A percentile compares a stretch with the other conserved stretches of the same genome.
Conservation (phyloP, 2,888 invertebrate species). For the Mimachlamys varia region DNA sequence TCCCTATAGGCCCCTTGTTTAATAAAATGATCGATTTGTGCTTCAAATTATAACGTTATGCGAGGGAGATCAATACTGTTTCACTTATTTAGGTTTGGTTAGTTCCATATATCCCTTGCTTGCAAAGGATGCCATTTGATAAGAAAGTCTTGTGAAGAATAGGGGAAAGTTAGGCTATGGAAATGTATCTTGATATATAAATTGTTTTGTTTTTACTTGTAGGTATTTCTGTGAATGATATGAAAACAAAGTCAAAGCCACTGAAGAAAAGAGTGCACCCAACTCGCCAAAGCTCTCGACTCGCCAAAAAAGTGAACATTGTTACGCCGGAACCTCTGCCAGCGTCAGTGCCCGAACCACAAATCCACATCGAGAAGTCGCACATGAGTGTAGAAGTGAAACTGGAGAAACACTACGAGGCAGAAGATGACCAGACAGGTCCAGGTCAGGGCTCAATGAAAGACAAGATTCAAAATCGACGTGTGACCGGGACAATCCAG, state of each 20-base stretch:
- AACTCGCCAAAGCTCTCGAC: neutral
- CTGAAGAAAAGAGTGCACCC: constrained; percentile 22
- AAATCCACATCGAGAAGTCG: neutral
- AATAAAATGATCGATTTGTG: neutral
- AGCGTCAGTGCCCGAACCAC: neutral
- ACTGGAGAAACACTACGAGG: neutral
- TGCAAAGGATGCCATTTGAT: too few relatives aligned
- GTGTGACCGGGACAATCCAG: neutral
- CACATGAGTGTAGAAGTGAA: neutral
- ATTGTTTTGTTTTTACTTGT: neutral
- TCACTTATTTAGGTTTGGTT: too few relatives aligned
- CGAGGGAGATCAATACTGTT: too few relatives aligned
- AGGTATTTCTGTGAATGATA: constrained; percentile 16
- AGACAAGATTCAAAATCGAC: neutral
- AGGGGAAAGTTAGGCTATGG: neutral
- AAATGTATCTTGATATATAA: neutral
- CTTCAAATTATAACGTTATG: neutral
- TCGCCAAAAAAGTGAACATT: neutral
- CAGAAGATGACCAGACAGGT: neutral
- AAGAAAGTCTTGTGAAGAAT: too few relatives aligned
- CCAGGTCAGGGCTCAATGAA: neutral
- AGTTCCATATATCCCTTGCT: too few relatives aligned
- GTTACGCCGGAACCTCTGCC: neutral
- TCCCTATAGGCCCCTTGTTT: too few relatives aligned
- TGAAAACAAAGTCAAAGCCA: neutral